Base-by-base conservation (phyloP, 2,888 invertebrate species). In the Trimorus sp. region DNA sequence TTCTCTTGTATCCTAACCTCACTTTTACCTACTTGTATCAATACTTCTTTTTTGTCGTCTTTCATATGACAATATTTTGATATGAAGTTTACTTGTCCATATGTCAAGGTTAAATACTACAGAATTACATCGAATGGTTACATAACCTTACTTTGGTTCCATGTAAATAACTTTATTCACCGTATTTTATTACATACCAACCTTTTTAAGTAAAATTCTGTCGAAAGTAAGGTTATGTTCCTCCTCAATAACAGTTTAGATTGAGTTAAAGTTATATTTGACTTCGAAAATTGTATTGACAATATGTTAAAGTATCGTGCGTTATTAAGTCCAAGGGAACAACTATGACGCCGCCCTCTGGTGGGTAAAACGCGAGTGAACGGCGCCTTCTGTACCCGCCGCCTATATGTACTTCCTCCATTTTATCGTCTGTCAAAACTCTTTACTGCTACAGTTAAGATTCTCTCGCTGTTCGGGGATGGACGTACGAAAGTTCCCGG, bases 21-120 rank as follows among this genome's bases (percentile, higher is more conserved):
- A 51, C 51, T 51, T 51, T 84, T 86, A 86, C 86, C 87, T 89
- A 89, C 89, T 89, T 89, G 86, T 89, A 86, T 85, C 71, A 87
- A 83, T 86, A 86, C 86, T 26, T 26, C 86, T 26, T 26, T 26
- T 26, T 26, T 26, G 26, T 26, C 26, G 1, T 26, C 68, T 85
- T 88, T 87, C 86, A 26, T 83, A 85, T 86, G 85, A 75, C 77
- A 9, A 78, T 75, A 66, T 59, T 4, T 75, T 75, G 51, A n/a
- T 26, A n/a, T n/a, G n/a, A n/a, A 42, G 26, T 26, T 26, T 1
- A 26, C 26, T 26, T 26, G 26, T 4, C 26, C 1, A 4, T 1
- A 26, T 26, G 4, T 26, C 26, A 26, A 26, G 26, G 26, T 26
- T 4, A 26, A 26, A 26, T 26, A 26, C 26, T 3, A 1, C 26